phyloP scores from a whole-genome alignment of 2,888 invertebrate genomes.

The Siphonodentalium dalli region DNA sequence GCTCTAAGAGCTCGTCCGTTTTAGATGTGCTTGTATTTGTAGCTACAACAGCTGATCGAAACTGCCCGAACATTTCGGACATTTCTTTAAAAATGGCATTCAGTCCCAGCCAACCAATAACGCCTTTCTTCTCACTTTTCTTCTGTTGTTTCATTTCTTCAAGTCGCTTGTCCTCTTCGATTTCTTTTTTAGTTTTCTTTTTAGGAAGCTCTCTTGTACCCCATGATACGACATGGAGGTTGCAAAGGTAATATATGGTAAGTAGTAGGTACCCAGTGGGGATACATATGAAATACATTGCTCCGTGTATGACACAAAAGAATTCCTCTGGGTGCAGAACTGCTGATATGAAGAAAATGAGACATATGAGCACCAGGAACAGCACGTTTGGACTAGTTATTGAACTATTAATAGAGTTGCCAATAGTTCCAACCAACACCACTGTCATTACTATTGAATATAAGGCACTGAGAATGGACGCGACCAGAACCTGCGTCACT shows the following conservation, averaged over 20 bases:
- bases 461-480: conserved; percentile 72
- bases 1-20: conserved; percentile 41
- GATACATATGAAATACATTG: conserved; percentile 86
- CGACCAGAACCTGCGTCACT: conserved; percentile 78
- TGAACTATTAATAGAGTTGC: conserved; percentile 98
- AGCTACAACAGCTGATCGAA: conserved; percentile 23
- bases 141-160: conserved; percentile 67
- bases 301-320: conserved; percentile 71
- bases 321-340: conserved; percentile 90
- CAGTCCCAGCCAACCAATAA: conserved; percentile 65
- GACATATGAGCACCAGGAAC: conserved; percentile 70
- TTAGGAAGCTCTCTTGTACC: conserved; percentile 82
- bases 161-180: conserved; percentile 83
- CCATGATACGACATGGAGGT: conserved; percentile 92
- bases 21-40: conserved; percentile 17
- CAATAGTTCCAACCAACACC: conserved; percentile 96
- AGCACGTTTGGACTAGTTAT: conserved; percentile 51
- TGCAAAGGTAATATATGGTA: conserved; percentile 90
- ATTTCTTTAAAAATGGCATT: conserved; percentile 40
- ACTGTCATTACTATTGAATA: conserved; percentile 99
- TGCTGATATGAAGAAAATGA: conserved; percentile 97
- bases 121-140: conserved; percentile 80
- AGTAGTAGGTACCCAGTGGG: conserved; percentile 94
- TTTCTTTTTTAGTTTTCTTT: conserved; percentile 50
- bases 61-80: conserved; percentile 36